Conservation (phyloP, 2,888 invertebrate genomes). For the Dicyrtomina minuta region DNA sequence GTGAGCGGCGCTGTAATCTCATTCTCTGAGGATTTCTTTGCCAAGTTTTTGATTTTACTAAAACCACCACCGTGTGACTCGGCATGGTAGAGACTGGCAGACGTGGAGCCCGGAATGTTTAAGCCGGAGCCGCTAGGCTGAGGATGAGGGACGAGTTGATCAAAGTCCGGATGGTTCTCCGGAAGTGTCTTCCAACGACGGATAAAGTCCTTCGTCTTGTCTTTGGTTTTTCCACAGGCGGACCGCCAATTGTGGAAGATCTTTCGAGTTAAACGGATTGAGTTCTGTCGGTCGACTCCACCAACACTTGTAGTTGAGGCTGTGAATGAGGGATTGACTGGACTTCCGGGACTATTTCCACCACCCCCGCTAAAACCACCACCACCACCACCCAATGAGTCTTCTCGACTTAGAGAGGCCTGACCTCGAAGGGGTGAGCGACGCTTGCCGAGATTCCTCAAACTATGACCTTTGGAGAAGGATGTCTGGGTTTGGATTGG, state of each 20-base stretch:
- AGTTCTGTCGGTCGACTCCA: slow-evolving; percentile 47
- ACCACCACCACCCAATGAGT: slow-evolving; percentile 3
- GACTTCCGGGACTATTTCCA: slow-evolving; percentile 11
- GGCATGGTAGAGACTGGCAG: slow-evolving; percentile 4
- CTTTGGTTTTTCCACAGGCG: slow-evolving; percentile 74
- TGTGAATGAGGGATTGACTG: slow-evolving; percentile 29
- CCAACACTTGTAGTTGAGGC: slow-evolving; percentile 41
- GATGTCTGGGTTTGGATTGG: background rate
- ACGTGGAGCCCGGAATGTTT: slow-evolving; percentile 29
- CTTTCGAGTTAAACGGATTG: slow-evolving; percentile 63
- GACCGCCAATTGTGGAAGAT: slow-evolving; percentile 74
- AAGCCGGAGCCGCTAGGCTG: slow-evolving; percentile 9
- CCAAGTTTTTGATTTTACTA: slow-evolving; percentile 31
- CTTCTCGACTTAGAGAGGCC: slow-evolving; percentile 21
- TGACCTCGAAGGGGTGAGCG: slow-evolving; percentile 20
- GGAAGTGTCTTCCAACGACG: slow-evolving; percentile 51
- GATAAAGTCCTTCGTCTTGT: slow-evolving; percentile 72
- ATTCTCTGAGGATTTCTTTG: slow-evolving; percentile 34
- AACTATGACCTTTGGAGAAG: slow-evolving; percentile 5
- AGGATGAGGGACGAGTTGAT: slow-evolving; percentile 32
- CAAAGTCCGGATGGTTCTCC: slow-evolving; percentile 50
- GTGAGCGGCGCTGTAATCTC: slow-evolving; percentile 31
- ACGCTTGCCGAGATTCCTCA: slow-evolving; percentile 10
- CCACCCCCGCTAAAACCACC: slow-evolving; percentile 26
- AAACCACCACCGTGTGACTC: slow-evolving; percentile 24